Conservation (phyloP, 2,797 vertebrate genomes). For the Platalea minor region DNA sequence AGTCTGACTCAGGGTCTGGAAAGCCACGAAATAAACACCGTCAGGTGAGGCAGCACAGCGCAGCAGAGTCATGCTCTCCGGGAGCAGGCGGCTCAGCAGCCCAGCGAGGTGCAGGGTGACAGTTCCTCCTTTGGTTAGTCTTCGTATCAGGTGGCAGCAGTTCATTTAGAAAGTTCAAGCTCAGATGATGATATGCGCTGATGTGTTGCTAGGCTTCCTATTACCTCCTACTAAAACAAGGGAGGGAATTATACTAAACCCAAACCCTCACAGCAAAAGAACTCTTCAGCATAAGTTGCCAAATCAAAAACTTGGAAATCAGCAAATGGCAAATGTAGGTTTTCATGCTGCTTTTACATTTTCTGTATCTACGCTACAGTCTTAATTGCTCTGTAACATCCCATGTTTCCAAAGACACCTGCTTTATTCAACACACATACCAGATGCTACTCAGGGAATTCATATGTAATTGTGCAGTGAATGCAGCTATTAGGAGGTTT, state of each 20-base stretch:
- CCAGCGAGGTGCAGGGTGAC: rapidly evolving
- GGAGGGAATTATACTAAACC: background rate
- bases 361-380: background rate
- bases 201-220: background rate
- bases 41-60: background rate
- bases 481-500: background rate
- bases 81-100: background rate
- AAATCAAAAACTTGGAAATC: background rate
- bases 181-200: background rate
- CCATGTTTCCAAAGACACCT: background rate
- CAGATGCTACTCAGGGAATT: background rate
- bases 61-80: background rate
- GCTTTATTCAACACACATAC: background rate
- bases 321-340: background rate
- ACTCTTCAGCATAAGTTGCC: background rate
- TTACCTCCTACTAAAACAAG: background rate
- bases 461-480: background rate
- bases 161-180: background rate
- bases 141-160: background rate
- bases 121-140: background rate
- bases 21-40: rapidly evolving
- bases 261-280: background rate
- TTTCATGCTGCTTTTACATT: background rate
- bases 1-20: background rate
- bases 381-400: background rate